Evolutionary conservation across 2,113 vertebrate genomes (phyloP).

Genomic region (Pyrgilauda ruficollis): DNA sequence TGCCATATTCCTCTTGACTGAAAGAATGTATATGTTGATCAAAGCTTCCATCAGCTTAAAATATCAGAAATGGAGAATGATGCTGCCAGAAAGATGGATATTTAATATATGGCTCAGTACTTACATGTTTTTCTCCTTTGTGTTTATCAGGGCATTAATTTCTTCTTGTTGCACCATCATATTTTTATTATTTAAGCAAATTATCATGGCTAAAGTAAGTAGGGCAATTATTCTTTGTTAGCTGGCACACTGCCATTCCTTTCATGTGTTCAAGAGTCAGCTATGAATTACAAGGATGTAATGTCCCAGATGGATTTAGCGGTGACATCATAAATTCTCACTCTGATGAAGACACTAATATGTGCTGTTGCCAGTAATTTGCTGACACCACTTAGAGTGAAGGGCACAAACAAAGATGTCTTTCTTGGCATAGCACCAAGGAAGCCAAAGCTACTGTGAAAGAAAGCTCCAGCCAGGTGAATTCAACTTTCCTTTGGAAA

Average conservation of each 20-base stretch:
- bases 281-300: conserved; percentile 43
- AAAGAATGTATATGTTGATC: neutral
- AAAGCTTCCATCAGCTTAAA: neutral
- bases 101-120: neutral
- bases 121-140: neutral
- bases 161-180: neutral
- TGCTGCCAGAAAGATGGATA: neutral
- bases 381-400: conserved; percentile 38
- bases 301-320: conserved; percentile 28
- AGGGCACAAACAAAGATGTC: conserved; percentile 52
- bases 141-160: conserved; percentile 4
- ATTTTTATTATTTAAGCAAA: conserved; percentile 52
- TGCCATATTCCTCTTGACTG: neutral
- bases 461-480: conserved; percentile 49
- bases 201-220: conserved; percentile 24
- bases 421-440: conserved; percentile 42
- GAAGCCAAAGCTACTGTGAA: conserved; percentile 47
- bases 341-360: conserved; percentile 38
- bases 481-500: conserved; percentile 7
- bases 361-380: conserved; percentile 34
- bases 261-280: conserved; percentile 47
- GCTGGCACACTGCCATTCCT: conserved; percentile 21
- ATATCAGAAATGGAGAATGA: neutral
- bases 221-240: conserved; percentile 48
- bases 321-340: conserved; percentile 60